Base-by-base conservation (phyloP, 1,140 invertebrate genomes). In the Scaptomyza hsui region DNA sequence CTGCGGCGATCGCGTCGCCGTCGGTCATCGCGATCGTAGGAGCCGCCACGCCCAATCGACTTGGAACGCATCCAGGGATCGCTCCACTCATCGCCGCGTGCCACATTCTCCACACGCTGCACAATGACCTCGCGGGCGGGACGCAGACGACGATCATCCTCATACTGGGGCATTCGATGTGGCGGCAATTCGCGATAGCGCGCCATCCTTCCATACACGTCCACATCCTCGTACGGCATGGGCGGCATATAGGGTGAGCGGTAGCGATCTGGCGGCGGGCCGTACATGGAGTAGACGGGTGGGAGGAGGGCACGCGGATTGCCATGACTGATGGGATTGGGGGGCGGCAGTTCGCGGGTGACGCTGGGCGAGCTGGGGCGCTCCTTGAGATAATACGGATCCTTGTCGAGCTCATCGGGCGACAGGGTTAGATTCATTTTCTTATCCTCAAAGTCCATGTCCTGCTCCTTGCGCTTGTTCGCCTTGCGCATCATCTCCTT, bases 371-470 rank as follows among this genome's bases (percentile, higher is more conserved):
- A 65, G 19, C 47, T 59, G 26, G 41, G 64, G 0, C 90, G 90
- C 26, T 92, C 91, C 77, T 95, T 92, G 1, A 95, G 94, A 85
- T 95, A 96, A 88, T 96, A 96, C 63, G 96, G 96, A 90, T 99
- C 97, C 72, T 97, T 96, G 85, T 98, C 97, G 37, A 97, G 93
- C 78, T 98, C 97, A 74, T 97, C 95, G 78, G 95, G 95, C 35
- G 94, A 90, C n/a, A 90, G 49, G 1, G 91, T 91, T 26, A 99
- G 90, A 91, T 98, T 98, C 93, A 98, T 95, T 85, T 98, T 97
- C 92, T 99, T 99, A 89, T 99, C 97, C 91, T 99, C 98, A 92
- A 99, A 98, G 91, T 99, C 97, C 92, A 97, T 96, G 83, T 99
- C 98, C 72, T 96, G 97, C 92, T 99, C 97, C 92, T 98, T 98